Conservation (phyloP, 2,888 invertebrate species). For the Cheilosia pagana region DNA sequence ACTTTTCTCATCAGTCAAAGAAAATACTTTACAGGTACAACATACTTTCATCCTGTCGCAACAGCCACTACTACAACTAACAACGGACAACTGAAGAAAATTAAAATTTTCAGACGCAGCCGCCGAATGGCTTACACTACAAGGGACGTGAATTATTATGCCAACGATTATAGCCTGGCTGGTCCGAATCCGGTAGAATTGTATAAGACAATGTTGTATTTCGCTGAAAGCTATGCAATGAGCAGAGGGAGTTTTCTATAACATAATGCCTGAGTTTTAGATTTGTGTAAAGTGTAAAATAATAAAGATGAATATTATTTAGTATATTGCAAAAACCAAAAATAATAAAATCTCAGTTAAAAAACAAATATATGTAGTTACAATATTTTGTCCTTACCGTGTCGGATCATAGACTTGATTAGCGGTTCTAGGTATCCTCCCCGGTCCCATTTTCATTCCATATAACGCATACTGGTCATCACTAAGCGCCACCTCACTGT, state of each 20-base stretch:
- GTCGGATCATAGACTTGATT: slow-evolving; percentile 84
- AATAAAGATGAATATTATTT: too few relatives aligned
- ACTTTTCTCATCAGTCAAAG: neutral
- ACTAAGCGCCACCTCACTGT: slow-evolving; percentile 87
- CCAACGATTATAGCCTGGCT: slow-evolving; percentile 81
- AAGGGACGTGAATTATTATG: slow-evolving; percentile 42
- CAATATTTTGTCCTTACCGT: slow-evolving; percentile 78
- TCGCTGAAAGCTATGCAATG: slow-evolving; percentile 83
- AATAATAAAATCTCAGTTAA: too few relatives aligned
- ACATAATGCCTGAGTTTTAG: too few relatives aligned
- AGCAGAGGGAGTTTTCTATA: slow-evolving; percentile 22
- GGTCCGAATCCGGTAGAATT: slow-evolving; percentile 81
- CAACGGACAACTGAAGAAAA: slow-evolving; percentile 80
- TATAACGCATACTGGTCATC: slow-evolving; percentile 89
- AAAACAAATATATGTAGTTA: too few relatives aligned
- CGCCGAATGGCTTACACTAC: slow-evolving; percentile 68
- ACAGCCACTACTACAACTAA: slow-evolving; percentile 78
- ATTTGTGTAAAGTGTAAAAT: too few relatives aligned
- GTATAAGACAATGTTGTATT: slow-evolving; percentile 82
- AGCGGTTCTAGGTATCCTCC: slow-evolving; percentile 84
- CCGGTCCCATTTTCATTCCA: slow-evolving; percentile 87
- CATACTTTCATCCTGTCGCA: slow-evolving; percentile 82
- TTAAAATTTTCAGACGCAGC: slow-evolving; percentile 81
- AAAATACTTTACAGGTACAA: slow-evolving; percentile 79
- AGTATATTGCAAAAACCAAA: too few relatives aligned